Conservation (phyloP, 2,113 vertebrate genomes). For the Coptodon bakossiorum region DNA sequence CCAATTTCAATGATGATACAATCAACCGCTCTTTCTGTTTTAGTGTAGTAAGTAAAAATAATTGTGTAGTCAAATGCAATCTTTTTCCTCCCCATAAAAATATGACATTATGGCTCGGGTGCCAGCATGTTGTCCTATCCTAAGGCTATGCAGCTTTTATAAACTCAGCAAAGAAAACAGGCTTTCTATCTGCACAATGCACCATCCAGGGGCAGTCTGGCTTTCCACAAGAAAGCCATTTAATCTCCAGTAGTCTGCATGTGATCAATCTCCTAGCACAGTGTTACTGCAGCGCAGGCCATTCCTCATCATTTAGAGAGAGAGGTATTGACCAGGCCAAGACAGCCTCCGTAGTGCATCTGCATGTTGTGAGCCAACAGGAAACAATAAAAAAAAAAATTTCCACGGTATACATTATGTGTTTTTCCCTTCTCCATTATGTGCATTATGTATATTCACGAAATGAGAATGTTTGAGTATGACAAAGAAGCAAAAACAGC, state of each 20-base stretch:
- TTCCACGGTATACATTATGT: neutral
- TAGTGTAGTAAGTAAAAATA: neutral
- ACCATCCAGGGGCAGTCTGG: slow-evolving; percentile 34
- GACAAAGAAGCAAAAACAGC: neutral
- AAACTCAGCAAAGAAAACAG: neutral
- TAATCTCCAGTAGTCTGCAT: slow-evolving; percentile 65
- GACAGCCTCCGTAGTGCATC: slow-evolving; percentile 26
- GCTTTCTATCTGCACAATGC: slow-evolving; percentile 27
- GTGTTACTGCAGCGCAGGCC: slow-evolving; percentile 58
- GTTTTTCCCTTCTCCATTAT: neutral
- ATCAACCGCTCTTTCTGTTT: neutral
- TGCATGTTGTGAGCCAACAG: slow-evolving; percentile 15
- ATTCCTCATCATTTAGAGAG: slow-evolving; percentile 70
- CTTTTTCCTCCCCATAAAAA: neutral
- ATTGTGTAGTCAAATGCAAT: neutral
- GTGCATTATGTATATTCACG: neutral
- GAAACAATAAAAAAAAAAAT: slow-evolving; percentile 19
- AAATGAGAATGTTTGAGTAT: neutral
- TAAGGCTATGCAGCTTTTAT: slow-evolving; percentile 9
- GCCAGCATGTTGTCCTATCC: neutral
- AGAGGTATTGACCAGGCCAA: slow-evolving; percentile 59
- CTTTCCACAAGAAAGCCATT: slow-evolving; percentile 61
- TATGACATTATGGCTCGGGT: neutral
- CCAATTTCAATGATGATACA: neutral
- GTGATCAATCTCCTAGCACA: slow-evolving; percentile 64